Evolutionary conservation across 2,113 vertebrate species (phyloP).

Genomic region (Megaceryle maxima): DNA sequence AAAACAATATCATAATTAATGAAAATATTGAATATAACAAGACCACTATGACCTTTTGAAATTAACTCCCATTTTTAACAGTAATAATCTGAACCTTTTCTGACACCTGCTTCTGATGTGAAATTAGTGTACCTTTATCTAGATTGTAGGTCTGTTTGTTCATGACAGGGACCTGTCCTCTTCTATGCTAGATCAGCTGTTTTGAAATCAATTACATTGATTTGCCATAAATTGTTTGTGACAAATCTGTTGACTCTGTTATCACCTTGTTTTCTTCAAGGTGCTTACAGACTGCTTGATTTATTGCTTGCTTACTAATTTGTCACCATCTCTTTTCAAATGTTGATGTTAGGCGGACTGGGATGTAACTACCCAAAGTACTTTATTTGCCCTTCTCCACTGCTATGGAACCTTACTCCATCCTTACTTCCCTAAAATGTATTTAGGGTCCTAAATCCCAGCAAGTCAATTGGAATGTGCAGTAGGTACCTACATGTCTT

Average conservation of each 20-base stretch:
- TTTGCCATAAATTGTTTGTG: not conserved
- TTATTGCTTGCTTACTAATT: conserved; percentile 25
- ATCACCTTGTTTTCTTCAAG: conserved; percentile 8
- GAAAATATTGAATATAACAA: not conserved
- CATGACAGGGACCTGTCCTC: not conserved
- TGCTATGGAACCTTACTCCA: accelerated
- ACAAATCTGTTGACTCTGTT: not conserved
- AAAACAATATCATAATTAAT: not conserved
- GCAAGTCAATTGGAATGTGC: not conserved
- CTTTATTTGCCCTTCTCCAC: not conserved
- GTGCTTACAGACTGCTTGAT: not conserved
- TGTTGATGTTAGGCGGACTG: not conserved
- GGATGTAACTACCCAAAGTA: not conserved
- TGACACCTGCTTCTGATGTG: not conserved
- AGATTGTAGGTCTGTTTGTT: not conserved
- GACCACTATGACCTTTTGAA: not conserved
- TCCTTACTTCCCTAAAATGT: not conserved
- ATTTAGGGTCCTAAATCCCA: not conserved
- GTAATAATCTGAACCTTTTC: not conserved
- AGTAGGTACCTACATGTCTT: not conserved
- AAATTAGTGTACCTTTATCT: not conserved
- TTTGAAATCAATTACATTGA: conserved; percentile 31
- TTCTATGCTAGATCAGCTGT: not conserved
- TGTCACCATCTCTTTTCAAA: conserved; percentile 6
- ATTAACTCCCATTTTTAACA: not conserved